Evolutionary conservation across 2,113 vertebrate species (phyloP).

Genomic region (Proterorhinus semilunaris): DNA sequence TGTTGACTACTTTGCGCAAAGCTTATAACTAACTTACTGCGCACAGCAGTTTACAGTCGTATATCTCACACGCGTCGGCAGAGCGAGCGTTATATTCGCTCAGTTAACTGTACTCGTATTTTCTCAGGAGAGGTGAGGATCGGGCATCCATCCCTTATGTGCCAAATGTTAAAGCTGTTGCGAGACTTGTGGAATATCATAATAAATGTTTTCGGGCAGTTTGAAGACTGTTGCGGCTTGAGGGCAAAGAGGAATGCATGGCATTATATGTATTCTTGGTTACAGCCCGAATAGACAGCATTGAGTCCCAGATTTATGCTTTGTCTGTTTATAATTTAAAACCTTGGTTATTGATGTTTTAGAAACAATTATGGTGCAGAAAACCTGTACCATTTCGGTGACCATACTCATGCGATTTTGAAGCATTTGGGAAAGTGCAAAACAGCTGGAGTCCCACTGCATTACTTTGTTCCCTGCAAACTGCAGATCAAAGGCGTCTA

Average conservation of each 20-base stretch:
- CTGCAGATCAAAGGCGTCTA: slow-evolving; percentile 89
- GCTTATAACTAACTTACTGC: slow-evolving; percentile 8
- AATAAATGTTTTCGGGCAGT: slow-evolving; percentile 48
- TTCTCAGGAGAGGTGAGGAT: slow-evolving; percentile 33
- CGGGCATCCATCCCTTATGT: slow-evolving; percentile 51
- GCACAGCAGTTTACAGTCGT: neutral
- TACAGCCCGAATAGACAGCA: slow-evolving; percentile 26
- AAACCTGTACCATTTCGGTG: neutral
- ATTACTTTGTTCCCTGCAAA: slow-evolving; percentile 89
- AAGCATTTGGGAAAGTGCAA: slow-evolving; percentile 49
- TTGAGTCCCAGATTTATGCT: slow-evolving; percentile 19
- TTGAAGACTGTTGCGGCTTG: slow-evolving; percentile 40
- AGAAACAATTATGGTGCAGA: neutral
- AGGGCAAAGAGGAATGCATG: slow-evolving; percentile 48
- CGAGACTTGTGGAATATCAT: slow-evolving; percentile 47
- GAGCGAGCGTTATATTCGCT: slow-evolving; percentile 8
- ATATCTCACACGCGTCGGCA: slow-evolving; percentile 5
- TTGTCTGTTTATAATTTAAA: neutral
- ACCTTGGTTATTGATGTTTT: neutral
- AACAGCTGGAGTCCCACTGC: slow-evolving; percentile 74
- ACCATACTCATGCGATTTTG: slow-evolving; percentile 45
- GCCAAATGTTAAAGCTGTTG: slow-evolving; percentile 61
- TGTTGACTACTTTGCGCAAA: slow-evolving; percentile 34
- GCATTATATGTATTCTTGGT: slow-evolving; percentile 53
- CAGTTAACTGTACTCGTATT: neutral